Conservation (phyloP, 2,797 vertebrate genomes). For the Pantherophis vulpinus region DNA sequence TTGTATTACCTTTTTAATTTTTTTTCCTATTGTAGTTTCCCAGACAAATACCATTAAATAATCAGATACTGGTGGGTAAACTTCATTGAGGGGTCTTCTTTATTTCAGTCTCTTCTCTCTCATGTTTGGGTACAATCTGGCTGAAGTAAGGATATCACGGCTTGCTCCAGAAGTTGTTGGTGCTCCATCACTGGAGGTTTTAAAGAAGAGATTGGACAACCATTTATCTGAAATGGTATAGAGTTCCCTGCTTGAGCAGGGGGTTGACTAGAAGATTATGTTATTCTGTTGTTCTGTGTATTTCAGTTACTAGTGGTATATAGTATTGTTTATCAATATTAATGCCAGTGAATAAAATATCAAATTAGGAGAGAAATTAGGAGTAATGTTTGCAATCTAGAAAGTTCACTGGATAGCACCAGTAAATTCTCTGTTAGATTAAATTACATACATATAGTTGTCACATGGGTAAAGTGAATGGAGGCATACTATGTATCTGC, state of each 20-base stretch:
- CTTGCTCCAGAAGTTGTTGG: background rate
- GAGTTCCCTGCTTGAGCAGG: background rate
- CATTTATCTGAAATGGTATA: background rate
- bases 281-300: background rate
- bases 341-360: background rate
- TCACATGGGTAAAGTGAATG: background rate
- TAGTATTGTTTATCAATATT: background rate
- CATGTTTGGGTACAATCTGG: background rate
- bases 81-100: background rate
- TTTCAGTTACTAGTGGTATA: background rate
- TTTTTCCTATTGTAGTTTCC: background rate
- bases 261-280: background rate
- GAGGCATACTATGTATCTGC: background rate
- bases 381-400: too few relatives aligned
- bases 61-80: background rate
- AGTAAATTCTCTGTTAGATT: background rate
- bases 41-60: background rate
- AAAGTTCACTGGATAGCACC: background rate
- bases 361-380: background rate
- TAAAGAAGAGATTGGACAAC: background rate
- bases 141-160: background rate
- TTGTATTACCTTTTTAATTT: background rate
- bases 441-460: background rate
- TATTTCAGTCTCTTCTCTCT: background rate
- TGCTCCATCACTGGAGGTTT: background rate